These are phyloP conservation scores for Mesoligia furuncula DNA, from an alignment of 2,888 invertebrate species.

Conservation along the genomic window DNA sequence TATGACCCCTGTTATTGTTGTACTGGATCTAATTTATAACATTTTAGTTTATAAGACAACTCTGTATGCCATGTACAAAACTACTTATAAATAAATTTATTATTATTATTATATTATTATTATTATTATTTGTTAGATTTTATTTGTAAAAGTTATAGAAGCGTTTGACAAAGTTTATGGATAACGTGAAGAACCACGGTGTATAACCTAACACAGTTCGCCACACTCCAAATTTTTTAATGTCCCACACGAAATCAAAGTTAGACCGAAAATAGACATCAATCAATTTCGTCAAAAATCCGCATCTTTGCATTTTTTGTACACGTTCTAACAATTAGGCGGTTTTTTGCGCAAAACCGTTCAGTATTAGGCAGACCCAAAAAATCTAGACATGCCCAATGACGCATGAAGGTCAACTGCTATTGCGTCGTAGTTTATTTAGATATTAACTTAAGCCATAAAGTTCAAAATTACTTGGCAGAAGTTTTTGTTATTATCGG, in stretches of 20 bases:
- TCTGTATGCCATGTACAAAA: too few relatives aligned
- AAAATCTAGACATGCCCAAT: conserved; percentile 59
- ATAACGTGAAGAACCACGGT: too few relatives aligned
- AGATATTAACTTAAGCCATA: conserved; percentile 15
- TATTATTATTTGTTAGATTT: too few relatives aligned
- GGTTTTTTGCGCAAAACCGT: conserved; percentile 49
- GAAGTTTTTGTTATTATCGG: conserved; percentile 12
- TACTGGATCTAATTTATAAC: too few relatives aligned
- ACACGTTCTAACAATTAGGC: conserved; percentile 31
- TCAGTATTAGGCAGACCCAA: conserved; percentile 42
- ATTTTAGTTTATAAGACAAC: too few relatives aligned
- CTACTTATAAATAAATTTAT: too few relatives aligned
- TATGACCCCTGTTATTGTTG: too few relatives aligned
- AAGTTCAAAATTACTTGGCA: conserved; percentile 30
- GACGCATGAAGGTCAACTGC: conserved; percentile 45
- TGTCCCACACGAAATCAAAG: background rate
- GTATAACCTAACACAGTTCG: conserved; percentile 15
- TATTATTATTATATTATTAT: too few relatives aligned
- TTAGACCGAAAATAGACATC: conserved; percentile 5
- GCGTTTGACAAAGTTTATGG: too few relatives aligned
- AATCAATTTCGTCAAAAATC: conserved; percentile 15
- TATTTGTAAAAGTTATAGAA: too few relatives aligned
- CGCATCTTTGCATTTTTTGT: conserved; percentile 38
- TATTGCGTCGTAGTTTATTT: conserved; percentile 38
- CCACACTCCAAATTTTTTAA: conserved; percentile 40